Conservation (phyloP, 2,113 vertebrate species). For the Tautogolabrus adspersus region DNA sequence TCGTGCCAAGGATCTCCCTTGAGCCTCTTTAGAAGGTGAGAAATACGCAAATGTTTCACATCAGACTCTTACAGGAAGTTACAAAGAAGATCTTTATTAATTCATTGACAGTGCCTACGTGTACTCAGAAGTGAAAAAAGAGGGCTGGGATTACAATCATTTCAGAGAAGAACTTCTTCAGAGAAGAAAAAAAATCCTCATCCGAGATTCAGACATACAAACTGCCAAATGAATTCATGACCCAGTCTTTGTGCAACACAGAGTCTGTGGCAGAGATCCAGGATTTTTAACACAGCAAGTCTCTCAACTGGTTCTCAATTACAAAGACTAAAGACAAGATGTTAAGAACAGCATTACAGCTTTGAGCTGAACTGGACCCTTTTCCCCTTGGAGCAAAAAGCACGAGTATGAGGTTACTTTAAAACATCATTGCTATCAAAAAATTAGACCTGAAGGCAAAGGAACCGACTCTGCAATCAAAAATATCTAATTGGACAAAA, state of each 20-base stretch:
- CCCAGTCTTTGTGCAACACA: slow-evolving; percentile 63
- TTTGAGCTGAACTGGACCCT: slow-evolving; percentile 54
- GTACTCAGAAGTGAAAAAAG: slow-evolving; percentile 57
- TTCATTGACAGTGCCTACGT: slow-evolving; percentile 60
- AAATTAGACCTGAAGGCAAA: no score
- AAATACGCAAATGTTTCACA: slow-evolving; percentile 68
- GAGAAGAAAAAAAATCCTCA: slow-evolving; percentile 31
- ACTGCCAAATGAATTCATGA: slow-evolving; percentile 69
- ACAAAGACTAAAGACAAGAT: slow-evolving; percentile 63
- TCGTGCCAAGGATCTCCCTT: slow-evolving; percentile 13
- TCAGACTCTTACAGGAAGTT: slow-evolving; percentile 54
- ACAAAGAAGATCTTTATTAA: slow-evolving; percentile 71
- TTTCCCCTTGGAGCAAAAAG: slow-evolving; percentile 11
- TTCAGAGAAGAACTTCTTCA: slow-evolving; percentile 34
- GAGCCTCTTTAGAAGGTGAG: slow-evolving; percentile 44
- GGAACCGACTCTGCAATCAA: no score
- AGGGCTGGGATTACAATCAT: slow-evolving; percentile 64
- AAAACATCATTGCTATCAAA: background rate
- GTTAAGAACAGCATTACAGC: slow-evolving; percentile 28
- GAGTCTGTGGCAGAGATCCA: slow-evolving; percentile 46
- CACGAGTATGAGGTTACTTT: background rate
- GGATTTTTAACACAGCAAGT: slow-evolving; percentile 36
- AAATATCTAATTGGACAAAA: no score
- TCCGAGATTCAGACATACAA: slow-evolving; percentile 57
- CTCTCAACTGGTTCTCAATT: slow-evolving; percentile 51